Evolutionary conservation across 2,797 vertebrate genomes (phyloP).

Genomic region (Pampus argenteus): DNA sequence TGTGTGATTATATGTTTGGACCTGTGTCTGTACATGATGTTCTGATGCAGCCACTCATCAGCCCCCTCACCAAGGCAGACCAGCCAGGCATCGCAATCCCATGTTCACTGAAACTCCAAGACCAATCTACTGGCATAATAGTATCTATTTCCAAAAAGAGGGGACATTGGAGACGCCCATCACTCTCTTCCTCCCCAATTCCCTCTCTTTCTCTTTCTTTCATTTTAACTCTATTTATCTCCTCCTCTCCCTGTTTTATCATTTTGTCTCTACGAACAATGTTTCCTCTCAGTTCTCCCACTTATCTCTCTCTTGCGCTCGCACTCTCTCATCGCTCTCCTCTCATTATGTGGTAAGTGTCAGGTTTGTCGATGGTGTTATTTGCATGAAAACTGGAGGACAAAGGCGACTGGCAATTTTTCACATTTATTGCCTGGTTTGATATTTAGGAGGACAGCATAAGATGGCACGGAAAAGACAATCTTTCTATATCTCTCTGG

Average conservation of each 20-base stretch:
- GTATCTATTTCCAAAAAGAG: constrained; percentile 59
- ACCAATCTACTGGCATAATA: constrained; percentile 48
- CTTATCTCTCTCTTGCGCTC: constrained; percentile 66
- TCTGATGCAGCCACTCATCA: constrained; percentile 72
- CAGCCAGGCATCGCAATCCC: constrained; percentile 52
- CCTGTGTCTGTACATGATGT: constrained; percentile 71
- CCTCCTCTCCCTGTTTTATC: constrained; percentile 44
- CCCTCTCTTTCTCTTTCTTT: constrained; percentile 22
- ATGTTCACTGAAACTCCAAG: constrained; percentile 47
- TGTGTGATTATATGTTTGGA: constrained; percentile 60
- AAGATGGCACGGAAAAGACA: constrained; percentile 32
- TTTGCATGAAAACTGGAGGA: constrained; percentile 77
- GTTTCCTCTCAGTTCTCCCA: constrained; percentile 70
- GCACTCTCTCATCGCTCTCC: constrained; percentile 66
- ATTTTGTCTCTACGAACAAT: constrained; percentile 60
- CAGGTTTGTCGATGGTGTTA: constrained; percentile 70
- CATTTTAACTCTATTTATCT: constrained; percentile 46
- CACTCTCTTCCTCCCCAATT: constrained; percentile 20
- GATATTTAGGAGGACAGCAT: constrained; percentile 65
- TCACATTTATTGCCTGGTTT: constrained; percentile 66
- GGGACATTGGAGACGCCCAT: constrained; percentile 19
- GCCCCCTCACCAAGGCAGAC: constrained; percentile 59
- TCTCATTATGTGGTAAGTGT: constrained; percentile 76
- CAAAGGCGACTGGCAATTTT: constrained; percentile 64
- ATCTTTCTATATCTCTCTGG: constrained; percentile 39